A percentile compares a stretch with the other conserved stretches of the same genome.
Conservation (phyloP, 2,113 vertebrate genomes). For the Cynocephalus volans region DNA sequence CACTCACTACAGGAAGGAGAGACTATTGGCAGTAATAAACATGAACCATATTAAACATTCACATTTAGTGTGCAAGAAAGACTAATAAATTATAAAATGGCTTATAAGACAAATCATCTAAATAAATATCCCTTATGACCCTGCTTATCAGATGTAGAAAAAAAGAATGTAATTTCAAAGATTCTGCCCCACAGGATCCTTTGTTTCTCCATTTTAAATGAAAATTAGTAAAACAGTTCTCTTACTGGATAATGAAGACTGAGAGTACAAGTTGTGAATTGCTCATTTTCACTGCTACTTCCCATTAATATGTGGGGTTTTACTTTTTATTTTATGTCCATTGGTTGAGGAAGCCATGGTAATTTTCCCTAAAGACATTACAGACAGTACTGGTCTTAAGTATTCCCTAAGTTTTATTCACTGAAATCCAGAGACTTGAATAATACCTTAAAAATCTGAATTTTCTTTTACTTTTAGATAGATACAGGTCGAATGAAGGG, state of each 20-base stretch:
- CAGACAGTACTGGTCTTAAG: neutral
- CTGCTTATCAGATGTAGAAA: slow-evolving; percentile 53
- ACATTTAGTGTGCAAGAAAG: slow-evolving; percentile 75
- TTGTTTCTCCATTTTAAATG: slow-evolving; percentile 56
- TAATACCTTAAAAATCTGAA: neutral
- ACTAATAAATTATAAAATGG: slow-evolving; percentile 67
- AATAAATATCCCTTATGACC: slow-evolving; percentile 51
- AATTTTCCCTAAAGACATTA: neutral
- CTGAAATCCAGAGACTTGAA: slow-evolving; percentile 2
- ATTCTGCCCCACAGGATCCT: slow-evolving; percentile 66
- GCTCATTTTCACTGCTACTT: slow-evolving; percentile 33
- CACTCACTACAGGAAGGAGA: slow-evolving; percentile 20
- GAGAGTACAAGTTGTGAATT: neutral
- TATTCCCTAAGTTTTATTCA: neutral
- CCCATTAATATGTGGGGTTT: neutral
- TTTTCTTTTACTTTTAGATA: slow-evolving; percentile 17
- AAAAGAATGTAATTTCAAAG: neutral
- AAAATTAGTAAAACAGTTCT: slow-evolving; percentile 59
- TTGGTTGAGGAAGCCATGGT: neutral
- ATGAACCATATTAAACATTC: slow-evolving; percentile 68
- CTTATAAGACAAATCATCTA: slow-evolving; percentile 58
- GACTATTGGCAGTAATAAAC: slow-evolving; percentile 34
- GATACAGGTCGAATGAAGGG: neutral
- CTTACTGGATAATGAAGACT: neutral
- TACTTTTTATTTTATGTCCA: neutral